Conservation (phyloP, 2,797 vertebrate genomes). For the Helostoma temminkii region DNA sequence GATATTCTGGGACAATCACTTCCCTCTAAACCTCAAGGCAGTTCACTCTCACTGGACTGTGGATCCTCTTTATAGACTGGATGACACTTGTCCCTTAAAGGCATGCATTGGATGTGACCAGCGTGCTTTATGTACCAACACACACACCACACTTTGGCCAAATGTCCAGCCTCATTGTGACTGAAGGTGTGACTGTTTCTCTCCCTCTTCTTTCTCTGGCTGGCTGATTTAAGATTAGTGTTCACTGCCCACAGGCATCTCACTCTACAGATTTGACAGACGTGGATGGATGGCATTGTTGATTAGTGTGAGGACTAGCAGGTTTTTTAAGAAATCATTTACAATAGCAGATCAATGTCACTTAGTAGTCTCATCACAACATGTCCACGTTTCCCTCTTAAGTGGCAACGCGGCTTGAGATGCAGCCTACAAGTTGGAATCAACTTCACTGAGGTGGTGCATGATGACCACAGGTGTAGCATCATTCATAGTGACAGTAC, state of each 20-base stretch:
- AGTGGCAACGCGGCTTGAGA: not conserved
- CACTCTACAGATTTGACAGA: slow-evolving; percentile 25
- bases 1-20: not conserved
- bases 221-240: slow-evolving; percentile 19
- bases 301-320: slow-evolving; percentile 32
- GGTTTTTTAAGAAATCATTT: slow-evolving; percentile 41
- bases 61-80: slow-evolving; percentile 37
- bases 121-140: slow-evolving; percentile 8
- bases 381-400: slow-evolving; percentile 9
- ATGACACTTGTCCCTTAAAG: slow-evolving; percentile 34
- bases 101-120: not conserved
- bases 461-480: slow-evolving; percentile 40
- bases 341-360: slow-evolving; percentile 47
- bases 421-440: slow-evolving; percentile 16
- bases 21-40: not conserved
- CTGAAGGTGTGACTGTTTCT: slow-evolving; percentile 38
- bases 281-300: slow-evolving; percentile 10
- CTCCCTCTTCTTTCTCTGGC: slow-evolving; percentile 17
- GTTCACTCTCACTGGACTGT: slow-evolving; percentile 10
- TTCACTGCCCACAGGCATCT: slow-evolving; percentile 10
- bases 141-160: slow-evolving; percentile 5
- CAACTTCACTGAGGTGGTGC: slow-evolving; percentile 22
- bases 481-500: slow-evolving; percentile 63
- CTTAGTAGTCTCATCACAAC: slow-evolving; percentile 10
- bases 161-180: slow-evolving; percentile 22